Evolutionary conservation across 2,888 invertebrate genomes (phyloP).

Genomic region (Ophion obscuratus): DNA sequence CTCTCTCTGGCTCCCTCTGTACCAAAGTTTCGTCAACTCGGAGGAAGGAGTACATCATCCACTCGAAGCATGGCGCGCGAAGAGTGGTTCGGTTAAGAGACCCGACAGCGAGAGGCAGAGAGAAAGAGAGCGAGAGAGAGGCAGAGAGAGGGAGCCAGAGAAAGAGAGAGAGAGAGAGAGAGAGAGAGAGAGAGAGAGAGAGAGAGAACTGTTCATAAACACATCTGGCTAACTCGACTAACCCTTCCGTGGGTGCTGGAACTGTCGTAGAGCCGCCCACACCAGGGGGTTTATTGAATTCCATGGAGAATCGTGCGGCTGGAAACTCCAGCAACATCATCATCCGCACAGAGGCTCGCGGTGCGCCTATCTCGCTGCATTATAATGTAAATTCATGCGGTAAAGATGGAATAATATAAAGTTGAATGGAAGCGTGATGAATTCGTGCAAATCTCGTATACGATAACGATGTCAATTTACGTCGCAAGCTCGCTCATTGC

Average conservation of each 20-base stretch:
- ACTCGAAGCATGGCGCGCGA: background rate
- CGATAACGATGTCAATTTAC: conserved; percentile 19
- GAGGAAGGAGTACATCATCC: conserved; percentile 25
- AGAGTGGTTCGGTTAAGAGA: background rate
- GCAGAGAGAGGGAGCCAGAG: conserved; percentile 19
- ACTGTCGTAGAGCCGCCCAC: conserved; percentile 41
- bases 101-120: conserved; percentile 6
- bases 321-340: conserved; percentile 23
- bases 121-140: conserved; percentile 28
- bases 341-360: background rate
- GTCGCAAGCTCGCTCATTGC: background rate
- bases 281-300: conserved; percentile 53
- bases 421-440: conserved; percentile 40
- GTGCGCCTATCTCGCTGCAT: conserved; percentile 30
- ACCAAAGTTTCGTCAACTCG: conserved; percentile 56
- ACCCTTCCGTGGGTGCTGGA: conserved; percentile 46
- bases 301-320: conserved; percentile 44
- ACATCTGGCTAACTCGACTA: conserved; percentile 61
- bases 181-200: conserved; percentile 4
- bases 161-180: background rate
- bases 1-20: background rate
- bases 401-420: conserved; percentile 49
- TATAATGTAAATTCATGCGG: conserved; percentile 46
- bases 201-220: conserved; percentile 60
- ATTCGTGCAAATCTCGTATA: conserved; percentile 31